phyloP scores from a whole-genome alignment of 2,113 vertebrate genomes.

The Peromyscus maniculatus region DNA sequence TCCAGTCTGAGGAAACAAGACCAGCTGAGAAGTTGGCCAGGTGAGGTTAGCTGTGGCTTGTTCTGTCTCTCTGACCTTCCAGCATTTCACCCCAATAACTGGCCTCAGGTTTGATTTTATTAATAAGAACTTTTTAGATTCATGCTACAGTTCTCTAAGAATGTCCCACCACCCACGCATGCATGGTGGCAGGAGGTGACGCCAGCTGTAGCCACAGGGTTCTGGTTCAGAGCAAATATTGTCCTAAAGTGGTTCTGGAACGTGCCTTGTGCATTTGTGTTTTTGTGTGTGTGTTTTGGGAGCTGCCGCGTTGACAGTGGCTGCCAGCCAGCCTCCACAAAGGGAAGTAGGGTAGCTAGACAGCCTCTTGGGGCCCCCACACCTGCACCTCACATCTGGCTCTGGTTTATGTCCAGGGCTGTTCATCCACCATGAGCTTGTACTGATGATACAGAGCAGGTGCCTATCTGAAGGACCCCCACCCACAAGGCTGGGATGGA shows the following conservation, averaged over 20 bases:
- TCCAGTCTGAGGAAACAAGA: too few species aligned
- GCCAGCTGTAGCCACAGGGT: neutral
- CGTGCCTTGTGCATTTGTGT: rapidly evolving
- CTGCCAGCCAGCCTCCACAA: neutral
- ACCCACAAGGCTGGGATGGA: neutral
- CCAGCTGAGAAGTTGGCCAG: too few species aligned
- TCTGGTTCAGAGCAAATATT: conserved; percentile 20
- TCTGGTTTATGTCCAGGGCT: neutral
- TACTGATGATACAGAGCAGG: neutral
- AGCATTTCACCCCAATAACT: too few species aligned
- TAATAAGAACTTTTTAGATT: too few species aligned
- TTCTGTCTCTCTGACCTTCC: too few species aligned
- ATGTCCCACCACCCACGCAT: rapidly evolving
- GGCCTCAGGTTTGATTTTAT: too few species aligned
- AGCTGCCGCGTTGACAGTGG: neutral
- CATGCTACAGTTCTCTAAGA: neutral
- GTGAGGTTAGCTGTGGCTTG: too few species aligned
- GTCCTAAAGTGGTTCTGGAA: neutral
- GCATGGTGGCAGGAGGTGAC: neutral
- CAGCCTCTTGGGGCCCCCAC: neutral
- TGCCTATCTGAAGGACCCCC: too few species aligned
- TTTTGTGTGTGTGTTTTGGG: conserved; percentile 56
- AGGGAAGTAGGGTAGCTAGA: neutral
- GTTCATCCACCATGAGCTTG: neutral
- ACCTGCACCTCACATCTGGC: neutral